phyloP scores from a whole-genome alignment of 2,113 vertebrate genomes.

The Hemicordylus capensis region DNA sequence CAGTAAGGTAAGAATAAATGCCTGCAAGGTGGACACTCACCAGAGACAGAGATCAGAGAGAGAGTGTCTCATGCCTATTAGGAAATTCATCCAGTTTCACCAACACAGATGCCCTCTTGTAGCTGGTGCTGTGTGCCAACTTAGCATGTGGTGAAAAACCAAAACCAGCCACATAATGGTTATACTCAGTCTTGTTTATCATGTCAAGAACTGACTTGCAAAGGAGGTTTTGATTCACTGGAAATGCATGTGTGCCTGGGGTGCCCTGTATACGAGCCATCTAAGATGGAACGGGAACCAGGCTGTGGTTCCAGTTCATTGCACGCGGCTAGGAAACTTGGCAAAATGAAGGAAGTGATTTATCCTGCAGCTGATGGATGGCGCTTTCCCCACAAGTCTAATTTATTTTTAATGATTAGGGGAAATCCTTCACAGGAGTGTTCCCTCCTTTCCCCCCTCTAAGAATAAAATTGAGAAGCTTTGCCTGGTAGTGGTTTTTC shows the following conservation, averaged over 20 bases:
- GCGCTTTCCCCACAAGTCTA: background rate
- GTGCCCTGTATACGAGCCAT: background rate
- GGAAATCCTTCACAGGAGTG: background rate
- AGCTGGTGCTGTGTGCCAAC: background rate
- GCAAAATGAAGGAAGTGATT: slow-evolving; percentile 22
- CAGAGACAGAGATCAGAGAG: too few relatives aligned
- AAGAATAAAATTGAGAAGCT: fast-evolving
- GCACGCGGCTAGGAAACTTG: background rate
- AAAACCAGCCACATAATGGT: background rate
- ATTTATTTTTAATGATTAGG: slow-evolving; percentile 14
- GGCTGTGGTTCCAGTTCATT: background rate
- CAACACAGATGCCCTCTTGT: background rate
- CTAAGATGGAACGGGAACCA: background rate
- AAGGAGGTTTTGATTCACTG: background rate
- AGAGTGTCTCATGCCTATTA: background rate
- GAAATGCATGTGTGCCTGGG: background rate
- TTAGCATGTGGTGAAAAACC: background rate
- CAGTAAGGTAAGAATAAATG: background rate
- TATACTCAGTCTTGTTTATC: background rate
- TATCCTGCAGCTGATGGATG: background rate
- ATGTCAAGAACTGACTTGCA: background rate
- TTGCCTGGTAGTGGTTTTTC: background rate
- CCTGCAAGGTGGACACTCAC: background rate
- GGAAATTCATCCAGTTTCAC: background rate
- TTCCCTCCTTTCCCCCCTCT: fast-evolving